phyloP scores from a whole-genome alignment of 2,113 vertebrate species.

The Dromiciops gliroides region DNA sequence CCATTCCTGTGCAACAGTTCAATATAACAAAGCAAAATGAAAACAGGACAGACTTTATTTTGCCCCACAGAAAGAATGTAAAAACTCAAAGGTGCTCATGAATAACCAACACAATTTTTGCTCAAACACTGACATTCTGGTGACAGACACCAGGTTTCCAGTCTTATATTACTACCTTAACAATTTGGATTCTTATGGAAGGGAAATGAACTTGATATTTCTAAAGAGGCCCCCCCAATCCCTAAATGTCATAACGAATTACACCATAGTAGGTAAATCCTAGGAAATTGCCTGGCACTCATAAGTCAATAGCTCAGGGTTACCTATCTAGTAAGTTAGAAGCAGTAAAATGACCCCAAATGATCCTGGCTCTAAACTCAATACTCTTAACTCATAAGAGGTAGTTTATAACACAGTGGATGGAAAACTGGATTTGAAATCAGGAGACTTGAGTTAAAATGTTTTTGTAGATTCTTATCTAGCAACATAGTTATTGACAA shows the following conservation, averaged over 20 bases:
- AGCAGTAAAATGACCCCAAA: rapidly evolving
- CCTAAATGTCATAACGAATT: too few species aligned
- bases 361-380: not conserved
- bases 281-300: not conserved
- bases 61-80: not conserved
- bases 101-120: not conserved
- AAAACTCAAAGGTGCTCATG: not conserved
- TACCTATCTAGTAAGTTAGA: not conserved
- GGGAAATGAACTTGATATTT: too few species aligned
- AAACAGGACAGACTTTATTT: not conserved
- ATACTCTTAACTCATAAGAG: not conserved
- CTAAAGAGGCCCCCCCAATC: too few species aligned
- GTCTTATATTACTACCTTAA: too few species aligned
- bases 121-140: not conserved
- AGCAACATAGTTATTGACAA: not conserved
- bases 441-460: not conserved
- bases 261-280: not conserved
- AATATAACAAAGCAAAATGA: not conserved
- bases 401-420: not conserved
- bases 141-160: not conserved
- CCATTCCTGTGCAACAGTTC: not conserved
- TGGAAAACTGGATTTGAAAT: not conserved
- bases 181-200: too few species aligned
- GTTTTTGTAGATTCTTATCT: not conserved
- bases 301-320: not conserved